Percentiles rank a stretch among this genome's conserved stretches.
These are phyloP conservation scores for Thamnaconus septentrionalis DNA, from an alignment of 2,113 vertebrate species.

Conservation along the genomic window DNA sequence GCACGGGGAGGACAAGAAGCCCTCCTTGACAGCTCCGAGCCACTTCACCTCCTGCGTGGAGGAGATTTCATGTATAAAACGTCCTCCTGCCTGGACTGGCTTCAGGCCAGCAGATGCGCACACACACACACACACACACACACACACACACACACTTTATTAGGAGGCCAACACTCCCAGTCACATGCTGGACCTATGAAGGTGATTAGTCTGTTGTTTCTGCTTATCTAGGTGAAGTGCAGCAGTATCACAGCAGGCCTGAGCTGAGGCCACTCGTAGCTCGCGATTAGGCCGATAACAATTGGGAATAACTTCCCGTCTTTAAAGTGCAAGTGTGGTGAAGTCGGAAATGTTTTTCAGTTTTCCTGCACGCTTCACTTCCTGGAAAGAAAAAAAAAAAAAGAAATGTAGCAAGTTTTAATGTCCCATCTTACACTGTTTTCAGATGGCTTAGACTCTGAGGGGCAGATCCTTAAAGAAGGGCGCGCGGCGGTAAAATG, in stretches of 20 bases:
- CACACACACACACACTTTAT: background rate
- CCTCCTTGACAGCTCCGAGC: constrained; percentile 33
- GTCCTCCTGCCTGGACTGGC: constrained; percentile 38
- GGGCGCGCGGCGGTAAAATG: too few relatives aligned
- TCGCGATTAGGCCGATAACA: too few relatives aligned
- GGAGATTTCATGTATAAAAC: constrained; percentile 44
- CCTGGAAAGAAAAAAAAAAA: too few relatives aligned
- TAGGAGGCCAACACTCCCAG: constrained; percentile 11
- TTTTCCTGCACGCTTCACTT: too few relatives aligned
- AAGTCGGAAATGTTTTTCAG: too few relatives aligned
- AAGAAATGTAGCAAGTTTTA: too few relatives aligned
- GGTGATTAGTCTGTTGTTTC: background rate
- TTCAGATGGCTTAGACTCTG: too few relatives aligned
- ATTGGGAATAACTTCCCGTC: too few relatives aligned
- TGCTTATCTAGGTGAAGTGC: background rate
- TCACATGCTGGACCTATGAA: constrained; percentile 3
- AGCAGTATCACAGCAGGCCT: background rate
- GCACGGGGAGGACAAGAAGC: constrained; percentile 22
- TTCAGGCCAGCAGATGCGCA: constrained; percentile 19
- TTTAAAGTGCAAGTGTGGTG: too few relatives aligned
- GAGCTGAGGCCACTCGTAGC: too few relatives aligned
- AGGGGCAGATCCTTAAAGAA: too few relatives aligned
- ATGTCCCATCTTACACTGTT: too few relatives aligned
- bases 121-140: background rate
- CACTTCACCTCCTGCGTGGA: constrained; percentile 40